Base-by-base conservation (phyloP, 2,888 invertebrate genomes). In the Dendrolimus pini region DNA sequence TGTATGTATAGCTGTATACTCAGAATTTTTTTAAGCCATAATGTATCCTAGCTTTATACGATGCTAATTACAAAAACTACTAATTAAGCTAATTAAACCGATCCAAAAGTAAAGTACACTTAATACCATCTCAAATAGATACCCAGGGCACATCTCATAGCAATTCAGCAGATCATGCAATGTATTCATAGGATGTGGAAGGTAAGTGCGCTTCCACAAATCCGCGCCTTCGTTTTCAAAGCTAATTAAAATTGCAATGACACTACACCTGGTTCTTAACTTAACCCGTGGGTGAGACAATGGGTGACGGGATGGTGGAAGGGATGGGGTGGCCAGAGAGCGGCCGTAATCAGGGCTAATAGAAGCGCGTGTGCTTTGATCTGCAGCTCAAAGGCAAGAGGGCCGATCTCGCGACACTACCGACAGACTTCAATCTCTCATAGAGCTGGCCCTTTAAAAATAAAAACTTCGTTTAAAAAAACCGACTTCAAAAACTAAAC, bases 341-440 rank as follows among this genome's bases (percentile, higher is more conserved):
- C 72, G 75, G 76, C 80, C 72, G 87, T 89, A 89, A 89, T 89
- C 89, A 89, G 81, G 82, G 89, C 89, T 89, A 89, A 89, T 89
- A 89, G 90, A 89, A 88, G 80, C 86, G 86, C 82, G 86, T 79
- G 77, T 78, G 85, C 89, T 90, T 89, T 89, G 89, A 89, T 89
- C 88, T 88, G 80, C 74, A 77, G 72, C 82, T 89, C 89, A 89
- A 89, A 89, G 88, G 73, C 79, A 82, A 71, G 79, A 79, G 81
- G 76, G 78, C 78, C 80, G 75, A 79, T 78, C 80, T 81, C 80
- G 79, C 78, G 78, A 77, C 71, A 68, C 72, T 71, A 60, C 58
- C 58, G 58, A 59, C 60, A 62, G 59, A 18, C 60, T 58, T 58
- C 13, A 59, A 65, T 71, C 59, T 58, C 60, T 61, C 72, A 81